Percentiles rank a stretch among this genome's conserved stretches.
These are phyloP conservation scores for Miltochrista miniata DNA, from an alignment of 2,888 invertebrate genomes.

Conservation along the genomic window DNA sequence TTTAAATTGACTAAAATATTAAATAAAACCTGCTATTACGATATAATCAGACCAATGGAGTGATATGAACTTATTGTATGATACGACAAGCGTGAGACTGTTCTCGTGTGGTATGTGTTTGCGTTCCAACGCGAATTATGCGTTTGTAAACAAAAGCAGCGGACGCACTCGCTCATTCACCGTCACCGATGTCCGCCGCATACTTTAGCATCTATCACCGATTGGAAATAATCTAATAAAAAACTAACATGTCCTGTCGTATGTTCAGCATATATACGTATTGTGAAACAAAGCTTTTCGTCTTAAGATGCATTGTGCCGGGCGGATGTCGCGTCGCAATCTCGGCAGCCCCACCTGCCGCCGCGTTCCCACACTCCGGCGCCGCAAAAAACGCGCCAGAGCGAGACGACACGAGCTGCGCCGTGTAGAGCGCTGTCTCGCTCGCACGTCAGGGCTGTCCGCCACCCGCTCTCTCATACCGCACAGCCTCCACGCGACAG, in stretches of 20 bases:
- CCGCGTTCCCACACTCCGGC: slow-evolving; percentile 82
- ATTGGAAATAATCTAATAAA: slow-evolving; percentile 39
- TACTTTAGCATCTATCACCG: slow-evolving; percentile 27
- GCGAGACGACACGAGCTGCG: slow-evolving; percentile 54
- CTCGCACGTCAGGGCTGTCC: slow-evolving; percentile 70
- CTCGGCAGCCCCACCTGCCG: slow-evolving; percentile 83
- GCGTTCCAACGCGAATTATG: slow-evolving; percentile 39
- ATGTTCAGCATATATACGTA: slow-evolving; percentile 70
- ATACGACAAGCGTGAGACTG: slow-evolving; percentile 49
- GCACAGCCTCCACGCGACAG: slow-evolving; percentile 54
- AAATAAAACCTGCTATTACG: too few species aligned
- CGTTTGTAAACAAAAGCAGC: slow-evolving; percentile 64
- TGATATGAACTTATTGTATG: neutral
- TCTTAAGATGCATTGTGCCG: slow-evolving; percentile 78
- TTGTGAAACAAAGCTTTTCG: slow-evolving; percentile 72
- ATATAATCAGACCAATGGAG: slow-evolving; percentile 3
- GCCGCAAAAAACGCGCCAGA: slow-evolving; percentile 80
- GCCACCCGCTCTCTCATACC: slow-evolving; percentile 11
- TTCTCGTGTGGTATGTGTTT: slow-evolving; percentile 42
- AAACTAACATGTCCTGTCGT: slow-evolving; percentile 64
- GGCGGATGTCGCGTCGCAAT: slow-evolving; percentile 83
- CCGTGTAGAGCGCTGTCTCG: slow-evolving; percentile 60
- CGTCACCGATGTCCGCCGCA: slow-evolving; percentile 21
- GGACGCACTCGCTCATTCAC: slow-evolving; percentile 31
- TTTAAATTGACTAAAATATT: slow-evolving; percentile 15